Evolutionary conservation across 2,797 vertebrate species (phyloP).

Genomic region (Fistularia commersonii): DNA sequence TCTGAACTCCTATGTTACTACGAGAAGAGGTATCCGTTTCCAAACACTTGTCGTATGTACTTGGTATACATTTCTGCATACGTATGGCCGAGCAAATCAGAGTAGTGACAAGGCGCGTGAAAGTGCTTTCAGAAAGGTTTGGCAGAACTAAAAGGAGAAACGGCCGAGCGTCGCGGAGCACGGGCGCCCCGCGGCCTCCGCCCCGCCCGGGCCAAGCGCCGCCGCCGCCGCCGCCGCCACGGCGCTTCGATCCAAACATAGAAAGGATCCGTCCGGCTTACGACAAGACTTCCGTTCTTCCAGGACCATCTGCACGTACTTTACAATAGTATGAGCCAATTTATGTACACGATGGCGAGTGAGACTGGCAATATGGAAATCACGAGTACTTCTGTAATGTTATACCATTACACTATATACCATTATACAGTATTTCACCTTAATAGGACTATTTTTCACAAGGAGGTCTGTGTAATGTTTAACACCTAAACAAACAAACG

Average conservation of each 20-base stretch:
- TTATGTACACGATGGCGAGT: conserved; percentile 70
- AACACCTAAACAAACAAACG: conserved; percentile 75
- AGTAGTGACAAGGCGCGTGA: conserved; percentile 63
- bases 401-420: conserved; percentile 75
- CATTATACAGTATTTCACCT: conserved; percentile 71
- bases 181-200: no score
- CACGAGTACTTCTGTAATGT: conserved; percentile 74
- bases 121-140: conserved; percentile 74
- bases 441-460: conserved; percentile 77
- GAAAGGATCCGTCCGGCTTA: conserved; percentile 37
- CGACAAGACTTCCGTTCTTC: conserved; percentile 45
- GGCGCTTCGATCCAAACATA: no score
- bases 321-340: conserved; percentile 70
- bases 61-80: conserved; percentile 66
- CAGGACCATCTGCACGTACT: conserved; percentile 60
- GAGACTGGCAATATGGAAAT: conserved; percentile 70
- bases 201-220: no score
- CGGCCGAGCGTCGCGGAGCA: no score
- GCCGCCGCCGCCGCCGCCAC: no score
- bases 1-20: conserved; percentile 64
- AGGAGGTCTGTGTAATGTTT: conserved; percentile 70
- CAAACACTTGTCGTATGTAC: conserved; percentile 66
- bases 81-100: conserved; percentile 49
- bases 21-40: conserved; percentile 73
- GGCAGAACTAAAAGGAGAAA: conserved; percentile 32